These are phyloP conservation scores for Holothuria leucospilota DNA, from an alignment of 53 echinoderm and acorn worm species.

Conservation along the genomic window DNA sequence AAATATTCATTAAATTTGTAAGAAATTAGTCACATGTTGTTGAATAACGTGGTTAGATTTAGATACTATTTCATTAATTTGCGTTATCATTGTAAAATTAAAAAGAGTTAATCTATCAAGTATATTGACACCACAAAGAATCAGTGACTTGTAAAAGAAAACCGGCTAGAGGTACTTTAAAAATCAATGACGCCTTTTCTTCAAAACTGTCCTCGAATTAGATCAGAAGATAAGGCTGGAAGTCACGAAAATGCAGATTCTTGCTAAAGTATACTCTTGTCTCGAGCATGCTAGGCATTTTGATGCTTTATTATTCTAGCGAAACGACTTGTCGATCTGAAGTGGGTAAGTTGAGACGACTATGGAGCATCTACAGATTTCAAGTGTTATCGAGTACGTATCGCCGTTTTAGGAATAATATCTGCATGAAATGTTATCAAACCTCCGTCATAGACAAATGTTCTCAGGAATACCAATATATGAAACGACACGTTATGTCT, in stretches of 20 bases:
- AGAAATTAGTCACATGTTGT: too few species aligned
- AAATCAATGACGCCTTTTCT: neutral
- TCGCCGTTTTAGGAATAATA: constrained; percentile 42
- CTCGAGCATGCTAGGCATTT: constrained; percentile 3
- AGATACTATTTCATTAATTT: too few species aligned
- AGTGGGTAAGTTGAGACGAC: constrained; percentile 37
- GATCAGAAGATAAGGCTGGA: constrained; percentile 19
- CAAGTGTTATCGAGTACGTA: constrained; percentile 32
- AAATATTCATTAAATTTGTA: too few species aligned
- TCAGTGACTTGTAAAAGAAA: too few species aligned
- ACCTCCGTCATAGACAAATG: neutral
- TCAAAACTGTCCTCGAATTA: neutral
- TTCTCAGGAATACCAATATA: too few species aligned
- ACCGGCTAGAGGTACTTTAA: too few species aligned
- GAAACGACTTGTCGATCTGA: constrained; percentile 35
- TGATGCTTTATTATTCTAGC: constrained; percentile 37
- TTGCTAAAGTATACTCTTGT: constrained; percentile 5
- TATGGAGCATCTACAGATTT: constrained; percentile 34
- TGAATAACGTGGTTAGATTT: too few species aligned
- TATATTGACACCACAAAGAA: too few species aligned
- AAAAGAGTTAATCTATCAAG: too few species aligned
- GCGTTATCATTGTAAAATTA: too few species aligned
- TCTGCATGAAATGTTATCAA: constrained; percentile 43
- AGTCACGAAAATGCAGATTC: constrained; percentile 15
- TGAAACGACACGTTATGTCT: too few species aligned